phyloP scores from a whole-genome alignment of 2,888 invertebrate genomes.

The Venusia cambrica region DNA sequence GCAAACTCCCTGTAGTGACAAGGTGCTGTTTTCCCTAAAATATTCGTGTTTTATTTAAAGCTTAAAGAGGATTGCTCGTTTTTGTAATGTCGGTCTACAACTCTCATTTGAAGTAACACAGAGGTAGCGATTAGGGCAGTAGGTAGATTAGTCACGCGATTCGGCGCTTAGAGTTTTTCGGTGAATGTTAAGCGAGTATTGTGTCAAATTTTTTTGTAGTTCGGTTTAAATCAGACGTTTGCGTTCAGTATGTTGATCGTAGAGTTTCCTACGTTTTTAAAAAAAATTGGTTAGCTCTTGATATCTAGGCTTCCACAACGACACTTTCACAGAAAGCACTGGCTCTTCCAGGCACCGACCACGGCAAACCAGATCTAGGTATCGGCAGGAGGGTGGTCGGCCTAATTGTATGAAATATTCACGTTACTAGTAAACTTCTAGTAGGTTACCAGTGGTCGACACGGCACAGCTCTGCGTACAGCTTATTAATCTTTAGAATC shows the following conservation, averaged over 20 bases:
- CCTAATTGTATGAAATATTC: no score
- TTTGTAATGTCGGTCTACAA: slow-evolving; percentile 33
- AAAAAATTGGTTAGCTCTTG: no score
- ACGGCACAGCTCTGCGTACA: no score
- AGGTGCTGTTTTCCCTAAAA: slow-evolving; percentile 31
- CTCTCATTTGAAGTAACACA: slow-evolving; percentile 32
- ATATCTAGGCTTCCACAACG: no score
- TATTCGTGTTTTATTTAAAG: slow-evolving; percentile 8
- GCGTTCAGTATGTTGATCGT: slow-evolving; percentile 28
- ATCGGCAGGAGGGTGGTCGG: no score
- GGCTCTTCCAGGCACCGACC: no score
- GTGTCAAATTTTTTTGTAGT: slow-evolving; percentile 20
- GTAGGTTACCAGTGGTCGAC: no score
- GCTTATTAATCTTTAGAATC: no score
- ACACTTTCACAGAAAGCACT: no score
- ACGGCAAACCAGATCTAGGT: no score
- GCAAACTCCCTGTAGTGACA: slow-evolving; percentile 35
- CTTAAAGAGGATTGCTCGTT: slow-evolving; percentile 26
- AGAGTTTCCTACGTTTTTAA: no score
- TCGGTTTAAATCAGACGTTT: slow-evolving; percentile 17
- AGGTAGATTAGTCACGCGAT: slow-evolving; percentile 46
- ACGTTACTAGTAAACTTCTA: no score
- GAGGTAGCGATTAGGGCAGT: slow-evolving; percentile 35
- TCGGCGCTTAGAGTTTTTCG: slow-evolving; percentile 37
- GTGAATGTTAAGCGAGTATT: slow-evolving; percentile 24